A percentile compares a stretch with the other conserved stretches of the same genome.
These are phyloP conservation scores for Cabera pusaria DNA, from an alignment of 2,888 invertebrate species.

Conservation along the genomic window DNA sequence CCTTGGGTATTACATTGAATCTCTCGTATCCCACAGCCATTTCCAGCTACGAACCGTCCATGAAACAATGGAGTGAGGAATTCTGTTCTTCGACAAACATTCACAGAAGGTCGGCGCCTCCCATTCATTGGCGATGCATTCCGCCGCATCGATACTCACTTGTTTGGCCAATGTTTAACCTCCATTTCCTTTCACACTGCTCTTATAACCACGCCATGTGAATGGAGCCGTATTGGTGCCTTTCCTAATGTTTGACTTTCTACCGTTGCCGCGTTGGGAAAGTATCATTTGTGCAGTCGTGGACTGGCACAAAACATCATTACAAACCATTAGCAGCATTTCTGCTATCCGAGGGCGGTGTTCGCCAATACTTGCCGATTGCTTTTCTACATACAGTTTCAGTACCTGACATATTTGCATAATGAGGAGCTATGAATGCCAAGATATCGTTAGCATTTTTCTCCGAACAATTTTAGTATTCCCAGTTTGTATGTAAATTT, in stretches of 20 bases:
- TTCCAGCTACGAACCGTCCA: slow-evolving; percentile 34
- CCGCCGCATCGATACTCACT: slow-evolving; percentile 52
- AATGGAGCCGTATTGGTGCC: slow-evolving; percentile 59
- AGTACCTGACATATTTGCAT: slow-evolving; percentile 47
- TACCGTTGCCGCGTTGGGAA: slow-evolving; percentile 73
- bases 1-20: slow-evolving; percentile 18
- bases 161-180: slow-evolving; percentile 65
- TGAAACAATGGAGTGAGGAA: slow-evolving; percentile 67
- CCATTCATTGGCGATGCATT: slow-evolving; percentile 57
- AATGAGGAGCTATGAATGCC: slow-evolving; percentile 42
- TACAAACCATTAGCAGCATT: slow-evolving; percentile 63
- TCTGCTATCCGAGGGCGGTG: slow-evolving; percentile 52
- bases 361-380: slow-evolving; percentile 38
- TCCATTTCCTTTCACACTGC: slow-evolving; percentile 62
- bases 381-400: slow-evolving; percentile 46
- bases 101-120: slow-evolving; percentile 57
- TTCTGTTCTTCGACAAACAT: slow-evolving; percentile 64
- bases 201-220: slow-evolving; percentile 67
- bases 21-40: slow-evolving; percentile 36
- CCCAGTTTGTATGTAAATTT: slow-evolving; percentile 32
- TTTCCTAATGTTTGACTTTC: slow-evolving; percentile 74
- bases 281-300: slow-evolving; percentile 65
- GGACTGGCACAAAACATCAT: slow-evolving; percentile 56
- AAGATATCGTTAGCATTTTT: slow-evolving; percentile 34
- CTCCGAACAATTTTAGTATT: slow-evolving; percentile 20